Conservation (phyloP, 1,140 invertebrate genomes). For the Temnothorax curvispinosus region DNA sequence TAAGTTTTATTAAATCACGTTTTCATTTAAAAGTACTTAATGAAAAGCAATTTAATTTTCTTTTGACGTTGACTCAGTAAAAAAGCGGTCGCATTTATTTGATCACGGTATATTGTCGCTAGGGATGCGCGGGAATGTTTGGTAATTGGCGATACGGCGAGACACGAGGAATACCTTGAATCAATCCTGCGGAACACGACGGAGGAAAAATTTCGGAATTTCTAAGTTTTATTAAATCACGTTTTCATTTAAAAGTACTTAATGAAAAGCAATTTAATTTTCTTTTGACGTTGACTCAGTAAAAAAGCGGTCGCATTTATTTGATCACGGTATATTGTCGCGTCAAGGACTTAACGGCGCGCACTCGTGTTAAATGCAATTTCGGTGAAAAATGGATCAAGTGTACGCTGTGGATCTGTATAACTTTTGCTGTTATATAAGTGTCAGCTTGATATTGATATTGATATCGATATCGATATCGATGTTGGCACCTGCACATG, state of each 20-base stretch:
- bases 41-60: too few relatives aligned
- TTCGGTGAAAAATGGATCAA: constrained; percentile 50
- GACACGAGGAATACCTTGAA: background rate
- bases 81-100: constrained; percentile 29
- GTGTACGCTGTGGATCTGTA: background rate
- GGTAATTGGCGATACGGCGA: constrained; percentile 9
- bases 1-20: too few relatives aligned
- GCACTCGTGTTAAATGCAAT: constrained; percentile 33
- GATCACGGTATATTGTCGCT: background rate
- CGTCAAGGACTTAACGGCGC: background rate
- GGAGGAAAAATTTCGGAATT: background rate
- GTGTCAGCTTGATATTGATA: constrained; percentile 23
- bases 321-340: constrained; percentile 2
- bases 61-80: background rate
- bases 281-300: background rate
- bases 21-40: too few relatives aligned
- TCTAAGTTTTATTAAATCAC: constrained; percentile 26
- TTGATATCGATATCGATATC: constrained; percentile 6
- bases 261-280: constrained; percentile 35
- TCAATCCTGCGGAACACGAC: background rate
- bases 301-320: constrained; percentile 16
- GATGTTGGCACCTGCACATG: constrained; percentile 1
- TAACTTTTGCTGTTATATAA: constrained; percentile 25
- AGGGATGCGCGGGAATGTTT: background rate
- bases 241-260: background rate